Evolutionary conservation across 2,797 vertebrate species (phyloP).

Genomic region (Periparus ater): DNA sequence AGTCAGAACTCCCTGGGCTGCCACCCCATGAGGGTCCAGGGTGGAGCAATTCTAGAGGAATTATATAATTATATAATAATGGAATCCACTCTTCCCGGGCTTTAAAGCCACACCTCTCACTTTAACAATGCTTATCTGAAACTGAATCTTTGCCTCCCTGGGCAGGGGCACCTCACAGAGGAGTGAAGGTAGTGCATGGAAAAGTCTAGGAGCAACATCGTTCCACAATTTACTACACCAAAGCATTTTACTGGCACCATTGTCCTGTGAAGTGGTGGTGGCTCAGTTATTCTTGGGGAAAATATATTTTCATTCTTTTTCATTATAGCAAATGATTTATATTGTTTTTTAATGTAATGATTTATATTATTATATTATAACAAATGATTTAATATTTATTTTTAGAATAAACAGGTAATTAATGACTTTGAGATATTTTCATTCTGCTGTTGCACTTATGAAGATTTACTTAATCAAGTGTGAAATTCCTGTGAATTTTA

Average conservation of each 20-base stretch:
- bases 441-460: neutral
- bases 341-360: too few relatives aligned
- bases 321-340: neutral
- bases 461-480: neutral
- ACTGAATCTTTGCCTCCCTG: too few relatives aligned
- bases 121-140: too few relatives aligned
- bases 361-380: neutral
- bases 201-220: neutral
- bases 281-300: neutral
- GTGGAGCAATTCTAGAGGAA: too few relatives aligned
- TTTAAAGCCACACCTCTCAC: too few relatives aligned
- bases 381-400: neutral
- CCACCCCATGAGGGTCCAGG: too few relatives aligned
- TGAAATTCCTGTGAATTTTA: neutral
- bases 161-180: too few relatives aligned
- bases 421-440: neutral
- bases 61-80: too few relatives aligned
- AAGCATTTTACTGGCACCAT: neutral
- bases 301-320: neutral
- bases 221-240: neutral
- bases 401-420: neutral
- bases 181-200: neutral
- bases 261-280: neutral
- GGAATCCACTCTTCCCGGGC: too few relatives aligned
- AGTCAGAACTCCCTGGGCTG: too few relatives aligned